Base-by-base conservation (phyloP, 1,140 invertebrate genomes). In the Drosophila yakuba region DNA sequence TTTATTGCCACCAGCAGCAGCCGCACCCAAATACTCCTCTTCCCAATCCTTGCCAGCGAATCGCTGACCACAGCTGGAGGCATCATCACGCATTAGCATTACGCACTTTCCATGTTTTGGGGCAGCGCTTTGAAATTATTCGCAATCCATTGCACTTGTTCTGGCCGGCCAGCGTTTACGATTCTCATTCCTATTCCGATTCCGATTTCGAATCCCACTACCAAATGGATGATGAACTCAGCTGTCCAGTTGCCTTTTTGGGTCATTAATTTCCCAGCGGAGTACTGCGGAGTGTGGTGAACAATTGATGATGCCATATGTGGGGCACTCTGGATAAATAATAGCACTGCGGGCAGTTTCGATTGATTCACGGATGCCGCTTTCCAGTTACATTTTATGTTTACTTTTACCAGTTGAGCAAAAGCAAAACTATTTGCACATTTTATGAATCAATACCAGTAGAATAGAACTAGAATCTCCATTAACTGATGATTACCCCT, bases 61-160 rank as follows among this genome's bases (percentile, higher is more conserved):
- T 56, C 60, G 52, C 60, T 75, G 73, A 74, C 73, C 59, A 56
- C 67, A 52, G 67, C 67, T 57, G 63, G 48, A 54, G 64, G 64
- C 67, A 74, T 64, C 58, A 64, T 75, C 67, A 52, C 71, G 71
- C 56, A 74, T 74, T 72, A 74, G 56, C 67, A 74, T 72, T 72
- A 52, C 41, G 39, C 57, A 55, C 47, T 55, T 41, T 48, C 36
- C 54, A 59, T 69, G 66, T 35, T 50, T 47, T 6, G 47, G 20
- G 11, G 41, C 60, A 39, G 41, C 23, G 44, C 60, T 41, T 58
- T 44, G 45, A 71, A 39, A 58, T 62, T 47, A 61, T 82, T 78
- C 55, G 48, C 56, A 67, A 50, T 71, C 67, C 58, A 78, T 83
- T 71, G 55, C 45, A 62, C 63, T 69, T 36, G 39, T 14, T 39